phyloP scores from a whole-genome alignment of 2,113 vertebrate genomes.

The Coturnix japonica region DNA sequence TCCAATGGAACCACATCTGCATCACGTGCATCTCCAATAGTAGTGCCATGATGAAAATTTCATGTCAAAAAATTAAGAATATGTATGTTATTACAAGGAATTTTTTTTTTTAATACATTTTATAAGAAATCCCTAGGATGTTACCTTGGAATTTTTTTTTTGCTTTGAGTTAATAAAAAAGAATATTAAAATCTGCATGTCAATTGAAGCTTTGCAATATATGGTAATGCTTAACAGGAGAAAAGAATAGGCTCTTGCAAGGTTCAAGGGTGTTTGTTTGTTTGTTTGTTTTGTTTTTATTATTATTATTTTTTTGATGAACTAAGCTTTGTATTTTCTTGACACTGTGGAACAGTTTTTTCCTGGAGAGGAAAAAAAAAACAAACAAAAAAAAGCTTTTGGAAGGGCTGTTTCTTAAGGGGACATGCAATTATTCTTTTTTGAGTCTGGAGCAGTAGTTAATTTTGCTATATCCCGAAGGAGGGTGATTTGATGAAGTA shows the following conservation, averaged over 20 bases:
- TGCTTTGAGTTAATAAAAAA: background rate
- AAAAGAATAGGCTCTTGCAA: background rate
- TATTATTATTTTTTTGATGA: conserved; percentile 40
- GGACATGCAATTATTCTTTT: background rate
- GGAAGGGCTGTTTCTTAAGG: conserved; percentile 28
- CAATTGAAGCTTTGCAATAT: background rate
- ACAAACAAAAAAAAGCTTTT: background rate
- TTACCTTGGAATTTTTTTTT: background rate
- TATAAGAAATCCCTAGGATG: background rate
- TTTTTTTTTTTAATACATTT: background rate
- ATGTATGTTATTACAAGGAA: background rate
- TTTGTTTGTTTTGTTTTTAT: background rate
- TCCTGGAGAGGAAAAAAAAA: background rate
- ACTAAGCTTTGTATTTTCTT: conserved; percentile 35
- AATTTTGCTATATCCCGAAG: conserved; percentile 55
- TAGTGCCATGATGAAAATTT: background rate
- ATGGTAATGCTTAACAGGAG: background rate
- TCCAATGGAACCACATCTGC: background rate
- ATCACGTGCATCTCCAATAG: background rate
- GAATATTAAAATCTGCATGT: background rate
- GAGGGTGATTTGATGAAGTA: conserved; percentile 46
- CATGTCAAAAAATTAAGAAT: background rate
- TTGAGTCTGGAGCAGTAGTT: conserved; percentile 44
- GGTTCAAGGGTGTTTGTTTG: too few species aligned
- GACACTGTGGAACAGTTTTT: conserved; percentile 10